phyloP scores from a whole-genome alignment of 2,797 vertebrate species.

The Pangasius mekongensis region DNA sequence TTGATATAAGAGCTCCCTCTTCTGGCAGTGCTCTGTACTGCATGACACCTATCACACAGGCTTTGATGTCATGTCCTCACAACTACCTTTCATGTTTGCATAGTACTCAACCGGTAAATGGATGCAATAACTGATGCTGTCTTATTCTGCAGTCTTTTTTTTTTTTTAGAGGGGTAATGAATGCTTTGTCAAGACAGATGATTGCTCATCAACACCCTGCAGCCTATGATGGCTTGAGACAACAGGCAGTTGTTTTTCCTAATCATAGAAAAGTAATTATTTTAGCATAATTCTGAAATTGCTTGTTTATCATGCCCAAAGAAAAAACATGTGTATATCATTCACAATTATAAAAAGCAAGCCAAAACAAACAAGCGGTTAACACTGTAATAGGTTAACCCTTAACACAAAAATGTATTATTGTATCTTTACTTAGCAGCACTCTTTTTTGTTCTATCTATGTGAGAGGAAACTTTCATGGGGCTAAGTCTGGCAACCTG shows the following conservation, averaged over 20 bases:
- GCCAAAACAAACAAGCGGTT: not conserved
- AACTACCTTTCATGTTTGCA: constrained; percentile 9
- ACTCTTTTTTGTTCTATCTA: not conserved
- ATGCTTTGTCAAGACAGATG: constrained; percentile 22
- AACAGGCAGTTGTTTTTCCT: not conserved
- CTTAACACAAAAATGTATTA: not conserved
- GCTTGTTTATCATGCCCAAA: not conserved
- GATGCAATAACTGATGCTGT: constrained; percentile 14
- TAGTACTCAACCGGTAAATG: constrained; percentile 23
- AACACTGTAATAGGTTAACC: not conserved
- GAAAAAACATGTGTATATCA: not conserved
- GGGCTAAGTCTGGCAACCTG: not conserved
- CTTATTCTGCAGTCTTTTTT: not conserved
- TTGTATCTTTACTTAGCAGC: not conserved
- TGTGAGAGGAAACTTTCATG: not conserved
- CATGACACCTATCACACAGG: not conserved
- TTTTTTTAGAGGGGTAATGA: constrained; percentile 6
- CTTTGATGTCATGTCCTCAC: constrained; percentile 34
- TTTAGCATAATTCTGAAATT: not conserved
- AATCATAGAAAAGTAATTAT: not conserved
- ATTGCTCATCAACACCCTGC: not conserved
- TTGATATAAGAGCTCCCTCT: constrained; percentile 44
- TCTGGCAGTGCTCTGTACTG: constrained; percentile 21
- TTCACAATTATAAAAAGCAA: not conserved
- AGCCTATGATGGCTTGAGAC: not conserved